Evolutionary conservation across 1,140 invertebrate genomes (phyloP), one percentile per base, ranked within the genome.

Genomic region (Telenomus remus): DNA sequence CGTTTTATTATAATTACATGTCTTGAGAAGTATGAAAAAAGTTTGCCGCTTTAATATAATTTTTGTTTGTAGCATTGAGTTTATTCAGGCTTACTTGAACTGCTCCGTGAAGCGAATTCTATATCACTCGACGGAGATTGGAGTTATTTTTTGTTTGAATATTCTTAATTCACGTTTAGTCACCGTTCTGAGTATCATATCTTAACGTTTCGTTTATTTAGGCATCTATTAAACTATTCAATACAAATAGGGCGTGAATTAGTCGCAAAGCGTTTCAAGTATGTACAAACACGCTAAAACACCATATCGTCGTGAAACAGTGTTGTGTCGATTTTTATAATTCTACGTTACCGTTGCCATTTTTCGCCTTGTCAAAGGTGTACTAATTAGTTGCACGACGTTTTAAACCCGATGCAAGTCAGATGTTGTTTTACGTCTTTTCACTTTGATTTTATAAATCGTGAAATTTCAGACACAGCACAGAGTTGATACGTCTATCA

Each of bases 251-350:
- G 14, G 7, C 39, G 34, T 46, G 60, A 76, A 76, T 69, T 76
- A 65, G 60, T 76, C 61, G 74, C 63, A 61, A 76, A 71, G 68
- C 74, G 43, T 57, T 76, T 76, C 66, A 71, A 76, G 63, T 71
- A 66, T 69, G 54, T 70, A 76, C 73, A 76, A 76, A 70, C 34
- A 70, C 46, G 56, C 60, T 76, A 76, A 63, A 50, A 34, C 51
- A 27, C 19, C n/a, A n/a, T 27, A 27, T 27, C 19, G 2, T 3
- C 19, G 19, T 27, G 19, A 27, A 27, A 27, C 19, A 27, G 19
- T 27, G 19, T 27, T 1, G 6, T 6, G 1, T 27, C 6, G 19
- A 1, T 27, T 27, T 27, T 27, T 27, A 6, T 27, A 27, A 27
- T 27, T 1, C 6, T 27, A 27, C 19, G 19, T 27, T 27, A 3